phyloP scores from a whole-genome alignment of 2,888 invertebrate genomes.

The Caenorhabditis sinica region DNA sequence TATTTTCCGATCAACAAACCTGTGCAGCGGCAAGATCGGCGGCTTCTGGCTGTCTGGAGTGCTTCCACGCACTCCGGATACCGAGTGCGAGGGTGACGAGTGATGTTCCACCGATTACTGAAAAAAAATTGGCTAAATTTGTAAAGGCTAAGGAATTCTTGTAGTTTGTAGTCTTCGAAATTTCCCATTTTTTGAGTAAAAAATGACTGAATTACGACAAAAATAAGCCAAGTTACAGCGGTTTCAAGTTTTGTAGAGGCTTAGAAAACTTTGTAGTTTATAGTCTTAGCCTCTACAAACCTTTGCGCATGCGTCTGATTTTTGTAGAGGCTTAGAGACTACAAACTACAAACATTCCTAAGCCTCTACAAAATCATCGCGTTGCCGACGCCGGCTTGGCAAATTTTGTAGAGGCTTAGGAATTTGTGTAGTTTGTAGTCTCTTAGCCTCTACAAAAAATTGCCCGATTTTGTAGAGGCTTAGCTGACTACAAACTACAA shows the following conservation, averaged over 20 bases:
- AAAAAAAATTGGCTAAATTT: constrained; percentile 25
- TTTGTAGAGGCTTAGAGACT: background rate
- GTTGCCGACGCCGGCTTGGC: background rate
- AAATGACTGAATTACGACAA: background rate
- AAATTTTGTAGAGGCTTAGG: background rate
- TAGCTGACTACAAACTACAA: too few species aligned
- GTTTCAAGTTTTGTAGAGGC: background rate
- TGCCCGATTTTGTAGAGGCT: too few species aligned
- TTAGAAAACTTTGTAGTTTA: background rate
- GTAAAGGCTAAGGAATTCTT: background rate
- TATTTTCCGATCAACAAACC: too few species aligned
- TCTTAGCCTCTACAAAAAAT: background rate
- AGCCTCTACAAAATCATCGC: too few species aligned
- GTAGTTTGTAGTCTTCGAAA: background rate
- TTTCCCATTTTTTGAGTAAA: too few species aligned
- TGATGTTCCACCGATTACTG: constrained; percentile 74
- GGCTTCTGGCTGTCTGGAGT: constrained; percentile 73
- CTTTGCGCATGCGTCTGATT: too few species aligned
- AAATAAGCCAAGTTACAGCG: too few species aligned
- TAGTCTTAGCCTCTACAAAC: background rate
- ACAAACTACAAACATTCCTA: too few species aligned
- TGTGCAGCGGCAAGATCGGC: constrained; percentile 71
- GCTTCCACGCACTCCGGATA: constrained; percentile 74
- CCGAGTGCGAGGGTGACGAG: constrained; percentile 68
- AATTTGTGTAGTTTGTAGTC: constrained; percentile 1